Conservation (phyloP, 1,140 invertebrate genomes). For the Pogonus chalceus region DNA sequence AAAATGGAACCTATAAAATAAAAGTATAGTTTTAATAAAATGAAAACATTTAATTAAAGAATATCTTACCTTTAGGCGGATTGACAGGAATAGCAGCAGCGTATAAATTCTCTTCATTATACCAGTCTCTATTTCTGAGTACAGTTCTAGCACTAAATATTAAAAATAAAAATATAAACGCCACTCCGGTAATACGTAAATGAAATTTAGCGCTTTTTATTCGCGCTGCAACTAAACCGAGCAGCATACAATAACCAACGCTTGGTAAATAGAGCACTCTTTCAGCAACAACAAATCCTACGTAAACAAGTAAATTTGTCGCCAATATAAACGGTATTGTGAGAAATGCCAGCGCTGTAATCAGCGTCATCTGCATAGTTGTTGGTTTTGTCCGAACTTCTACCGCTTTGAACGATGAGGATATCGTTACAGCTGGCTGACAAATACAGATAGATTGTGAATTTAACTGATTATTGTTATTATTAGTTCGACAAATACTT, state of each 20-base stretch:
- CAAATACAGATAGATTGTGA: slow-evolving; percentile 22
- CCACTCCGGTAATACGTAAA: slow-evolving; percentile 36
- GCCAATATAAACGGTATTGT: slow-evolving; percentile 88
- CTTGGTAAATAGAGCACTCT: slow-evolving; percentile 90
- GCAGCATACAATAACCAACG: slow-evolving; percentile 85
- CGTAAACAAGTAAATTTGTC: slow-evolving; percentile 88
- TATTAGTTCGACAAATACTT: slow-evolving; percentile 40
- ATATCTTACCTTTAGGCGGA: slow-evolving; percentile 87
- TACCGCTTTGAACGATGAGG: slow-evolving; percentile 1
- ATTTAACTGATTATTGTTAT: slow-evolving; percentile 42
- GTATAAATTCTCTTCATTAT: slow-evolving; percentile 86
- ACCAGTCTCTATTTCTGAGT: slow-evolving; percentile 80
- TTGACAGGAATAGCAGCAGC: slow-evolving; percentile 83
- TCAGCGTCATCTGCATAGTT: slow-evolving; percentile 39
- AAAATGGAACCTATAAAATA: too few relatives aligned
- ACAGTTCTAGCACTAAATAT: slow-evolving; percentile 69
- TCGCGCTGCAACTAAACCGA: slow-evolving; percentile 62
- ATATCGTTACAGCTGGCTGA: background rate
- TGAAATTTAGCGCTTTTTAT: slow-evolving; percentile 25
- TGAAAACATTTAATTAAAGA: too few relatives aligned
- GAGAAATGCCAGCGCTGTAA: slow-evolving; percentile 64
- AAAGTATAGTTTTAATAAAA: too few relatives aligned
- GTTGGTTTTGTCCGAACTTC: slow-evolving; percentile 22
- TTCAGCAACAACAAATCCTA: slow-evolving; percentile 95
- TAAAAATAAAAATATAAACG: slow-evolving; percentile 52